Conservation (phyloP, 2,797 vertebrate species). For the Gobionotothen gibberifrons region DNA sequence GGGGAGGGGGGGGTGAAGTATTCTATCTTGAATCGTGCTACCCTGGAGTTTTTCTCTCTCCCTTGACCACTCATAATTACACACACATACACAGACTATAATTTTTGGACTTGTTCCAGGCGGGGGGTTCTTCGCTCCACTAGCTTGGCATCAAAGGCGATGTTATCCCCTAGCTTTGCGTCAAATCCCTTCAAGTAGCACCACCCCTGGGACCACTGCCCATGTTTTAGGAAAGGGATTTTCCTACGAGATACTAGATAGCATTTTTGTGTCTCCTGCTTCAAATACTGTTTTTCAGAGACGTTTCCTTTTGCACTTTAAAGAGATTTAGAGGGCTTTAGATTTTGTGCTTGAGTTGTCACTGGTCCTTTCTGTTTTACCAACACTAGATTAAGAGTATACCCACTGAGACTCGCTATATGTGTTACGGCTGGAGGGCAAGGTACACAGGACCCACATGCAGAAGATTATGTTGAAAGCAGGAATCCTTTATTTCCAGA, state of each 20-base stretch:
- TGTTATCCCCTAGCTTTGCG: slow-evolving; percentile 59
- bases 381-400: slow-evolving; percentile 51
- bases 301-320: slow-evolving; percentile 45
- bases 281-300: slow-evolving; percentile 37
- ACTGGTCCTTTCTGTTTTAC: slow-evolving; percentile 53
- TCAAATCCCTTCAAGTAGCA: slow-evolving; percentile 60
- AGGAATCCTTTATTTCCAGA: no score
- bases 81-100: slow-evolving; percentile 51
- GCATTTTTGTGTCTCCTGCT: slow-evolving; percentile 15
- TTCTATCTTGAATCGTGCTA: slow-evolving; percentile 20
- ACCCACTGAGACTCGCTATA: slow-evolving; percentile 25
- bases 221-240: slow-evolving; percentile 58
- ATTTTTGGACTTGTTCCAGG: slow-evolving; percentile 60
- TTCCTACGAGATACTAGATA: slow-evolving; percentile 53
- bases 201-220: slow-evolving; percentile 49
- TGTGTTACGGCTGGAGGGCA: no score
- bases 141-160: slow-evolving; percentile 68
- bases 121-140: slow-evolving; percentile 52
- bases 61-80: slow-evolving; percentile 63
- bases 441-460: no score
- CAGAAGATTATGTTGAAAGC: no score
- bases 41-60: slow-evolving; percentile 37
- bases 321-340: slow-evolving; percentile 48
- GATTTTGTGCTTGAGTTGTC: slow-evolving; percentile 49
- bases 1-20: slow-evolving; percentile 11